Percentiles rank a stretch among this genome's conserved stretches.
Evolutionary conservation across 2,888 invertebrate genomes (phyloP).

Genomic region (Callinectes sapidus): DNA sequence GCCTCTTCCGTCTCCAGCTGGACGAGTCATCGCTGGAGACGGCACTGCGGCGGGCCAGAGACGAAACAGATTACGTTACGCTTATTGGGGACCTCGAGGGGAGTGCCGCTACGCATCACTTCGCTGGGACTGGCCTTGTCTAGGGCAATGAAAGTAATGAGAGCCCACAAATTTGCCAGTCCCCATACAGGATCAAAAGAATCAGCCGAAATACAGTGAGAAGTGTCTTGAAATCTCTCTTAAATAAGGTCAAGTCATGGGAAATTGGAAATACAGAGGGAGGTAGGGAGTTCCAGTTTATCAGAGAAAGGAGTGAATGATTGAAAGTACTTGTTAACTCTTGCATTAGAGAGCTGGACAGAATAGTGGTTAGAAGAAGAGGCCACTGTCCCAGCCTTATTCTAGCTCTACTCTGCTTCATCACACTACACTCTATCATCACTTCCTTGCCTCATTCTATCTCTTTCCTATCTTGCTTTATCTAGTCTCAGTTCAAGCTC

Average conservation of each 20-base stretch:
- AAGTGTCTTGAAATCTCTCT: too few relatives aligned
- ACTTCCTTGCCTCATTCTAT: neutral
- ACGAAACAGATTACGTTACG: conserved; percentile 43
- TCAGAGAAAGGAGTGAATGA: too few relatives aligned
- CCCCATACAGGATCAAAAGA: too few relatives aligned
- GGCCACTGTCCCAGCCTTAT: conserved; percentile 27
- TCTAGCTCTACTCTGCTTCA: conserved; percentile 1
- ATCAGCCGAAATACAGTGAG: too few relatives aligned
- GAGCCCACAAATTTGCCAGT: too few relatives aligned
- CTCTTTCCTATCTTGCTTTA: neutral
- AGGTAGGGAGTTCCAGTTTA: too few relatives aligned
- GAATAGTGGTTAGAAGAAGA: too few relatives aligned
- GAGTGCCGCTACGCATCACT: conserved; percentile 54
- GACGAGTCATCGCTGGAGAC: conserved; percentile 51
- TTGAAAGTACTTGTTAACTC: too few relatives aligned
- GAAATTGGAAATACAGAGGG: too few relatives aligned
- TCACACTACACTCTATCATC: neutral
- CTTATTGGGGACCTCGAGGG: conserved; percentile 59
- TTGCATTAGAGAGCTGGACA: too few relatives aligned
- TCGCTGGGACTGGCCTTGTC: conserved; percentile 55
- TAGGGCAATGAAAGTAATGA: too few relatives aligned
- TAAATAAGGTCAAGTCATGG: too few relatives aligned
- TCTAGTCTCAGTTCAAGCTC: neutral
- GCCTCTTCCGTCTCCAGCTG: conserved; percentile 13
- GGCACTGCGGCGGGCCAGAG: conserved; percentile 38